Base-by-base conservation (phyloP, 2,113 vertebrate species). In the Halichoerus grypus region DNA sequence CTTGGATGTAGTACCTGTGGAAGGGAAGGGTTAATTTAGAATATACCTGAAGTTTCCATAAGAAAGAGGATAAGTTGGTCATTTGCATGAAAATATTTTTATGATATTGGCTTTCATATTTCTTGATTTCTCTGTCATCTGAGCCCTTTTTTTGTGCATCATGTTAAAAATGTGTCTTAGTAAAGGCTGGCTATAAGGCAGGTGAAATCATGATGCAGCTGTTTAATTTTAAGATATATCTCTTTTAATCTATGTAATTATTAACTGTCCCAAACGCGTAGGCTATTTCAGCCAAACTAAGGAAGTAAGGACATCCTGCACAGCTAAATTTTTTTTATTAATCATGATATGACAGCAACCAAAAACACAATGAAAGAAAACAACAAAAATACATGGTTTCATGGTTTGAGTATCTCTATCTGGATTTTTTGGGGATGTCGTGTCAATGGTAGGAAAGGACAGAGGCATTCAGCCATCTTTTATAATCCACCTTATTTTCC, bases 111-210 rank as follows among this genome's bases (percentile, higher is more conserved):
- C 51, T 94, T 94, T 51, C 19, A 39, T 55, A 69, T 46, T 76
- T 31, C 28, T 84, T 46, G 31, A 51, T 80, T 79, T 88, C 7
- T 88, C 53, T 88, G 19, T 76, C 8, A 2, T 42, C 31, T 65
- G 74, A 67, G 18, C 7, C 15, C 39, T 33, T 26, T 15, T 15
- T 67, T 74, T 24, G 9, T 71, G 33, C 8, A 11, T 53, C 22
- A 31, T 94, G 14, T 57, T 90, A 46, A 92, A 91, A 88, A 69
- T 76, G 4, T 84, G 10, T 16, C 26, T 86, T 98, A 42, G 11
- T 93, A 46, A 91, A 88, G 51, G 1, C 5, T 84, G 39, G 22
- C 2, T 93, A 24, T n/a, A 81, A 76, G 69, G 16, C 36, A 65
- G 31, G 22, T 55, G 71, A 16, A 82, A 72, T 65, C 24, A 26